Base-by-base conservation (phyloP, 2,797 vertebrate genomes). In the Craterocephalus amniculus region DNA sequence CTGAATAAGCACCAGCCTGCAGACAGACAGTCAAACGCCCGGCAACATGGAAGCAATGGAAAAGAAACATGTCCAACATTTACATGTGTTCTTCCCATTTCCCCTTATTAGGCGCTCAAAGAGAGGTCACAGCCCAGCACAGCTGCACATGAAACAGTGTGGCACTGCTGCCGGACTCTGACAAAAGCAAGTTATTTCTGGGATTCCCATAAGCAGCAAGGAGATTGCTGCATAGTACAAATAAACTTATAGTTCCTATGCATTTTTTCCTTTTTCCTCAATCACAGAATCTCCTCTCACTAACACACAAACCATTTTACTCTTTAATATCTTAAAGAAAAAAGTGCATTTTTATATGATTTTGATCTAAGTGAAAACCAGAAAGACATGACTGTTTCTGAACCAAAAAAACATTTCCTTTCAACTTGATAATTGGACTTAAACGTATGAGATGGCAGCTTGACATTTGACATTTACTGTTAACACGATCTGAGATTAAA, bases 151-250 rank as follows among this genome's bases (percentile, higher is more conserved):
- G 79, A 76, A 81, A 43, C 77, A 56, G 68, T 2, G 77, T 48
- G 70, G 74, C 78, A 82, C 63, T 61, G 22, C 63, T 61, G 63
- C 63, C 38, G 71, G 60, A 81, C 70, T 76, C 29, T 40, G 71
- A 88, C 86, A 87, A 85, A 68, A 55, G 45, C 49, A 0, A 22
- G 64, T 76, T 91, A 88, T 89, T 91, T 90, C 72, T 59, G 87
- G 87, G 74, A 74, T 81, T 87, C 79, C 86, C 83, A 84, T 84
- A 90, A 88, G 67, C 68, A 76, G 83, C 26, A 49, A 26, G 29
- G 49, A 45, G 32, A 72, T 32, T 13, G 40, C 64, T 51, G 72
- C 75, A 69, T 70, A 29, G 34, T 40, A 22, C 52, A 58, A 55
- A 38, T 20, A 20, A 65, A 55, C 52, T 59, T 59, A 62, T 20